These are phyloP conservation scores for Limnothrissa miodon DNA, from an alignment of 2,113 vertebrate genomes.

Conservation along the genomic window DNA sequence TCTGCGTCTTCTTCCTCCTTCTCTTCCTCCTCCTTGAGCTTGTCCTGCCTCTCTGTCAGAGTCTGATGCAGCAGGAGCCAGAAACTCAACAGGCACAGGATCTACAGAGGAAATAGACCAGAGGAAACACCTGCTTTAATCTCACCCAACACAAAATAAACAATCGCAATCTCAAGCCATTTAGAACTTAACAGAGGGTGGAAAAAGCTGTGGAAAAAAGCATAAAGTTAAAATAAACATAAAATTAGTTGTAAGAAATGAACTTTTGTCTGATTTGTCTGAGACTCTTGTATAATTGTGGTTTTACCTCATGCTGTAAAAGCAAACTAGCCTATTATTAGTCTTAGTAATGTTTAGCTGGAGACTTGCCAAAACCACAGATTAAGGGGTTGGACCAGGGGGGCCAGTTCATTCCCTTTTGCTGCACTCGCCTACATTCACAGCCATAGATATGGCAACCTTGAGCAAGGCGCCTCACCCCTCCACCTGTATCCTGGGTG, in stretches of 20 bases:
- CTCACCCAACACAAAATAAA: constrained; percentile 33
- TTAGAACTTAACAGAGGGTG: not conserved
- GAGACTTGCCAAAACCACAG: not conserved
- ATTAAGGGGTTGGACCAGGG: too few species aligned
- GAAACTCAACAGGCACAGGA: constrained; percentile 92
- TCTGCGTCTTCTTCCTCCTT: constrained; percentile 71
- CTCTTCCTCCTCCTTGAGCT: constrained; percentile 67
- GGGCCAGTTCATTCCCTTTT: too few species aligned
- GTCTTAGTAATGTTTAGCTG: too few species aligned
- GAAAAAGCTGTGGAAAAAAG: not conserved
- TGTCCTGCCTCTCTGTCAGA: constrained; percentile 85
- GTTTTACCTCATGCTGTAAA: not conserved
- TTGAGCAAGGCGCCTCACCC: too few species aligned
- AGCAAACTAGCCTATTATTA: not conserved
- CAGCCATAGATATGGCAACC: too few species aligned
- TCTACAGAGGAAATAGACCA: constrained; percentile 61
- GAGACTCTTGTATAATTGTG: not conserved
- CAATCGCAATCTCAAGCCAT: not conserved
- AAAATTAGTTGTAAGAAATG: not conserved
- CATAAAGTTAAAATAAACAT: not conserved
- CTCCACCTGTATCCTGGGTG: too few species aligned
- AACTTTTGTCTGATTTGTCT: not conserved
- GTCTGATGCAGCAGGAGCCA: constrained; percentile 96
- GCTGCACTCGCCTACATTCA: too few species aligned
- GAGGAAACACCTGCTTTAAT: constrained; percentile 49